phyloP scores from a whole-genome alignment of 2,797 vertebrate species.

The Alca torda region DNA sequence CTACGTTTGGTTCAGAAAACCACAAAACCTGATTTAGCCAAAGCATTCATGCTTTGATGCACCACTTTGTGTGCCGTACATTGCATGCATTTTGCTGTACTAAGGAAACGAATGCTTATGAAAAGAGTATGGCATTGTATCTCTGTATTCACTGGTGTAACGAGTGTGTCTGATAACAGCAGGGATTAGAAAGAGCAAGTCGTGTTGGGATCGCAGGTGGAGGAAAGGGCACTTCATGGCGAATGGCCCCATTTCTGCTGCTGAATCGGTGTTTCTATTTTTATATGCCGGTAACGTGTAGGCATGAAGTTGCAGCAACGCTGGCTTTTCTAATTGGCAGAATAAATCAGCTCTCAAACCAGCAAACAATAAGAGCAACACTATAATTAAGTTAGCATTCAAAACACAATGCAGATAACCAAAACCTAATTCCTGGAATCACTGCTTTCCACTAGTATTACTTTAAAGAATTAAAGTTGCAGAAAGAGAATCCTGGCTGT shows the following conservation, averaged over 20 bases:
- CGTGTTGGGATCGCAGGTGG: neutral
- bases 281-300: neutral
- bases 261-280: neutral
- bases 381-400: neutral
- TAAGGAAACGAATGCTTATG: neutral
- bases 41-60: neutral
- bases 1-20: neutral
- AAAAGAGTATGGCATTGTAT: neutral
- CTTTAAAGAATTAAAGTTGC: neutral
- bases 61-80: rapidly evolving
- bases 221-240: neutral
- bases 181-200: neutral
- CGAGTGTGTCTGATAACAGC: neutral
- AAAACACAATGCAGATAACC: neutral
- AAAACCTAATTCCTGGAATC: slow-evolving; percentile 3
- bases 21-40: neutral
- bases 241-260: neutral
- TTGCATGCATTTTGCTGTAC: neutral
- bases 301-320: neutral
- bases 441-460: neutral
- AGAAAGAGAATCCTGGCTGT: neutral
- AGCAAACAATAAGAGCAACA: neutral
- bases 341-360: neutral
- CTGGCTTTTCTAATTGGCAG: neutral
- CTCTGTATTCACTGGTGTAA: neutral